Evolutionary conservation across 2,113 vertebrate species (phyloP).

Genomic region (Elaphurus davidianus): DNA sequence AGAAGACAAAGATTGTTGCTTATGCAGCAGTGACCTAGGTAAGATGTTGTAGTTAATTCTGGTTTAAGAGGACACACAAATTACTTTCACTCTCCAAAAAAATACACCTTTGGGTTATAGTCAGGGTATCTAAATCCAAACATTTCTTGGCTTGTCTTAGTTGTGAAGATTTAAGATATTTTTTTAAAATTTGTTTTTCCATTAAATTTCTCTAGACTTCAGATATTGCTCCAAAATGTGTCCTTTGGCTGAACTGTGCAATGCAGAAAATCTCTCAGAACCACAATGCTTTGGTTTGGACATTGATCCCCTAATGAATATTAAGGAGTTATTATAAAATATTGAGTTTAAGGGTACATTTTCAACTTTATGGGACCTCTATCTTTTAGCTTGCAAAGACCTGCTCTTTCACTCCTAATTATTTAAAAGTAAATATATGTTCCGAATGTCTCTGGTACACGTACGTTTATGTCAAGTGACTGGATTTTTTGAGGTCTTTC

Average conservation of each 20-base stretch:
- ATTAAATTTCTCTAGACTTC: conserved; percentile 1
- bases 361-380: not conserved
- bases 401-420: not conserved
- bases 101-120: not conserved
- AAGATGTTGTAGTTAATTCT: not conserved
- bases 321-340: conserved; percentile 43
- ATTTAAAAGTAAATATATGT: conserved; percentile 39
- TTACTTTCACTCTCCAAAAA: not conserved
- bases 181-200: not conserved
- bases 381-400: not conserved
- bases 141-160: not conserved
- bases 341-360: not conserved
- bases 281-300: conserved; percentile 4
- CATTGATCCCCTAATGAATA: conserved; percentile 32
- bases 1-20: not conserved
- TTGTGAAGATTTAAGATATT: not conserved
- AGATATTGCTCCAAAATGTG: not conserved
- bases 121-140: not conserved
- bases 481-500: conserved; percentile 62
- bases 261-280: conserved; percentile 1
- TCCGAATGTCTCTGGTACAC: conserved; percentile 47
- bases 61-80: not conserved
- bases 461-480: conserved; percentile 53
- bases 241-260: conserved; percentile 43
- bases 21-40: not conserved